Evolutionary conservation across 53 echinoderm and acorn worm species (phyloP).

Genomic region (Arbacia lixula): DNA sequence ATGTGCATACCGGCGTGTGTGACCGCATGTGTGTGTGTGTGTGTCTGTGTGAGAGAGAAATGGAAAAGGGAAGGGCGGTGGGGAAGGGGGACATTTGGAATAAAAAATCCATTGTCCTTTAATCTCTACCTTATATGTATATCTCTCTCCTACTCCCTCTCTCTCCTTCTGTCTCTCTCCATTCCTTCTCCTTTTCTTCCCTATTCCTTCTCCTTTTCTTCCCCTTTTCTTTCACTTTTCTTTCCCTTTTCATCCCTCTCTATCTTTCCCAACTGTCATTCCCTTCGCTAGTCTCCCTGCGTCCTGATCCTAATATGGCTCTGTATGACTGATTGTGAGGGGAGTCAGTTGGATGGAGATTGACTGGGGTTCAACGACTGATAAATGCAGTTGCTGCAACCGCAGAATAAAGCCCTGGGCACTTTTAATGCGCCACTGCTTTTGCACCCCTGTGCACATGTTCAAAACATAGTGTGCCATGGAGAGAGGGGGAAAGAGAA

Average conservation of each 20-base stretch:
- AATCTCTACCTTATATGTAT: too few relatives aligned
- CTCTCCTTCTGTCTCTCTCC: too few relatives aligned
- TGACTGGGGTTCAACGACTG: slow-evolving; percentile 44
- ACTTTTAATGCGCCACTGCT: too few relatives aligned
- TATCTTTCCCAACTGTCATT: neutral
- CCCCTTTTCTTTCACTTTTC: neutral
- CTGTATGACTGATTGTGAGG: slow-evolving; percentile 13
- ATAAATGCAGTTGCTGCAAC: slow-evolving; percentile 30
- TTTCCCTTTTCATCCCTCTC: neutral
- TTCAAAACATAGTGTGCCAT: too few relatives aligned
- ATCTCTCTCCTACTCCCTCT: too few relatives aligned
- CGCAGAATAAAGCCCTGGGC: slow-evolving; percentile 32
- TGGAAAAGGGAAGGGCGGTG: neutral
- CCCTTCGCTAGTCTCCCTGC: neutral
- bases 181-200: too few relatives aligned
- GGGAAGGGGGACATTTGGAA: neutral
- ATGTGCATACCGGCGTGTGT: too few relatives aligned
- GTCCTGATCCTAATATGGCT: slow-evolving; percentile 11
- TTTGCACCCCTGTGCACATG: too few relatives aligned
- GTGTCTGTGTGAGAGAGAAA: neutral
- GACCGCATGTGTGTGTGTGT: neutral
- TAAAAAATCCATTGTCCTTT: too few relatives aligned
- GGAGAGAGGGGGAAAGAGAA: too few relatives aligned
- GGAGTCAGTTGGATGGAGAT: slow-evolving; percentile 17
- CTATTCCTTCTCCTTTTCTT: too few relatives aligned